phyloP scores from a whole-genome alignment of 2,113 vertebrate species.

The Myanophis thanlyinensis region DNA sequence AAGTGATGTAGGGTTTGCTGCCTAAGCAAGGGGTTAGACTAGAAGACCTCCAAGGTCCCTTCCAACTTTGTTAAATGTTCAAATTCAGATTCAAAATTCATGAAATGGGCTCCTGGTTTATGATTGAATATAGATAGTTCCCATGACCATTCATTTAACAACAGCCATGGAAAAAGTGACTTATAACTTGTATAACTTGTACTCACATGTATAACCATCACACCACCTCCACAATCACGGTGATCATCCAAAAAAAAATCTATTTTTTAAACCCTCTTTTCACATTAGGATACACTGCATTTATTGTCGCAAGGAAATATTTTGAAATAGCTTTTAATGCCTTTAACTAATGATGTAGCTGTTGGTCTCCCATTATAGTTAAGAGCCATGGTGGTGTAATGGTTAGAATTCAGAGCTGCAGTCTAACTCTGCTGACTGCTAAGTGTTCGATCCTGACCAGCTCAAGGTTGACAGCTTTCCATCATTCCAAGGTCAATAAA shows the following conservation, averaged over 20 bases:
- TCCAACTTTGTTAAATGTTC: no score
- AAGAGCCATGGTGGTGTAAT: neutral
- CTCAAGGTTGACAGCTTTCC: neutral
- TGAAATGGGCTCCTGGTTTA: neutral
- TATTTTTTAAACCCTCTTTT: neutral
- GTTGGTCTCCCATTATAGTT: neutral
- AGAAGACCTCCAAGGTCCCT: no score
- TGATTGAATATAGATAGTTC: neutral
- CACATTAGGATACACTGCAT: neutral
- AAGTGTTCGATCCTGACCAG: neutral
- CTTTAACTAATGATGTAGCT: neutral
- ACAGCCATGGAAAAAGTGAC: neutral
- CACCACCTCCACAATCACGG: neutral
- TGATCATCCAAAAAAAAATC: conserved; percentile 6
- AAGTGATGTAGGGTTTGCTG: no score
- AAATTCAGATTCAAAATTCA: no score
- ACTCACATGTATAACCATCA: neutral
- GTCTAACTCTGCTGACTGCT: neutral
- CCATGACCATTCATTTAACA: neutral
- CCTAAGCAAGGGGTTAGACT: no score
- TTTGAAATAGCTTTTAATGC: neutral
- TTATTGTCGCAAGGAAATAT: neutral
- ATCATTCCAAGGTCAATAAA: neutral
- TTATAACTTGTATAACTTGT: neutral
- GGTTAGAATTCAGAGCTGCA: neutral